phyloP scores from a whole-genome alignment of 1,140 invertebrate species.

The Spodoptera frugiperda region DNA sequence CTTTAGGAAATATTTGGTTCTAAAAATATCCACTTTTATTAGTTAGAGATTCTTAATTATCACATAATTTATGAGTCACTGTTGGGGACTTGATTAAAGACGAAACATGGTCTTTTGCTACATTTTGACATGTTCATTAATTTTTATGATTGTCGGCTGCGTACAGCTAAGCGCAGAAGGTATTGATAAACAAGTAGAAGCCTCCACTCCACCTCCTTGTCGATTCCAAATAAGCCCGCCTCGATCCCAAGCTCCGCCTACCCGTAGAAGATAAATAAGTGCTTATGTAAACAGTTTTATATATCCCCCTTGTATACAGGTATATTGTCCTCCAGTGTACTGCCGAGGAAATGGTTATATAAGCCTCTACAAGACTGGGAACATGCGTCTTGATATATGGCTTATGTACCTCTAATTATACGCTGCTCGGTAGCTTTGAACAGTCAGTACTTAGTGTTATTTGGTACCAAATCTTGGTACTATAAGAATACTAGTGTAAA shows the following conservation, averaged over 20 bases:
- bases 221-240: constrained; percentile 83
- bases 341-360: constrained; percentile 12
- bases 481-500: background rate
- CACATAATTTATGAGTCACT: constrained; percentile 50
- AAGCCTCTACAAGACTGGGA: constrained; percentile 16
- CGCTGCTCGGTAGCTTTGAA: background rate
- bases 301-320: constrained; percentile 50
- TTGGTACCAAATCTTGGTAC: background rate
- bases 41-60: constrained; percentile 20
- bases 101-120: background rate
- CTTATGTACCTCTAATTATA: constrained; percentile 8
- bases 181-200: constrained; percentile 74
- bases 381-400: constrained; percentile 17
- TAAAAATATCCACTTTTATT: constrained; percentile 33
- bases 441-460: background rate
- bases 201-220: constrained; percentile 80
- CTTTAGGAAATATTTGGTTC: constrained; percentile 65
- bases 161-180: constrained; percentile 45
- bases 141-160: constrained; percentile 16
- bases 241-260: constrained; percentile 80
- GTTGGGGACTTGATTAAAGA: constrained; percentile 32
- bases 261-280: constrained; percentile 78
- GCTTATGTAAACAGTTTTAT: constrained; percentile 72
- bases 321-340: constrained; percentile 45
- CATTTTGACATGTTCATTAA: background rate